These are phyloP conservation scores for Euphonia xanthogaster DNA, from an alignment of 2,797 vertebrate genomes.

Conservation along the genomic window DNA sequence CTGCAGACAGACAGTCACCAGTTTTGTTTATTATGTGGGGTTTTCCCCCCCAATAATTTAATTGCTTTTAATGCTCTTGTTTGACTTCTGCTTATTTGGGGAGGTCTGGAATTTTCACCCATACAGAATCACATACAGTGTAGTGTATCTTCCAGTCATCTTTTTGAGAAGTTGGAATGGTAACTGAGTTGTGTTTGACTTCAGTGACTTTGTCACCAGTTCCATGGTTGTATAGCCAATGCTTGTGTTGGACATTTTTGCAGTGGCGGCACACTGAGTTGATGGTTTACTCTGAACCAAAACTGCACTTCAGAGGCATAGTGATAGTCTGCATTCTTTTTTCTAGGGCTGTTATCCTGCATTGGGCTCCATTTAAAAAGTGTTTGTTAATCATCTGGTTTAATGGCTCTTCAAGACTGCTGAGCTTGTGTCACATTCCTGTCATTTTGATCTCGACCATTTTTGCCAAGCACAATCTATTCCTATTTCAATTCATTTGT, in stretches of 20 bases:
- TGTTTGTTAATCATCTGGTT: not conserved
- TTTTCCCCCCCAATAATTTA: fast-evolving
- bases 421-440: not conserved
- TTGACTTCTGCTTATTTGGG: not conserved
- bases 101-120: not conserved
- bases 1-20: not conserved
- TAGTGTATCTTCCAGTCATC: not conserved
- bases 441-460: not conserved
- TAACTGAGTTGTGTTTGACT: not conserved
- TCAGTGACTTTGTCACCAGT: not conserved
- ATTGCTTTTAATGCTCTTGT: not conserved
- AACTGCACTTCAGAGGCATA: not conserved
- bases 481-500: not conserved
- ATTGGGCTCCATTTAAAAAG: not conserved
- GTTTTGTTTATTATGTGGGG: not conserved
- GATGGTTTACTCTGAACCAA: not conserved
- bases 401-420: not conserved
- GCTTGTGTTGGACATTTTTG: not conserved
- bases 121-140: not conserved
- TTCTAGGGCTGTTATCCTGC: not conserved
- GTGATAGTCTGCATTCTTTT: not conserved
- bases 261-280: not conserved
- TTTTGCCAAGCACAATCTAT: not conserved
- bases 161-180: not conserved
- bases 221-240: not conserved